Evolutionary conservation across 2,797 vertebrate genomes (phyloP).

Genomic region (Phataginus tricuspis): DNA sequence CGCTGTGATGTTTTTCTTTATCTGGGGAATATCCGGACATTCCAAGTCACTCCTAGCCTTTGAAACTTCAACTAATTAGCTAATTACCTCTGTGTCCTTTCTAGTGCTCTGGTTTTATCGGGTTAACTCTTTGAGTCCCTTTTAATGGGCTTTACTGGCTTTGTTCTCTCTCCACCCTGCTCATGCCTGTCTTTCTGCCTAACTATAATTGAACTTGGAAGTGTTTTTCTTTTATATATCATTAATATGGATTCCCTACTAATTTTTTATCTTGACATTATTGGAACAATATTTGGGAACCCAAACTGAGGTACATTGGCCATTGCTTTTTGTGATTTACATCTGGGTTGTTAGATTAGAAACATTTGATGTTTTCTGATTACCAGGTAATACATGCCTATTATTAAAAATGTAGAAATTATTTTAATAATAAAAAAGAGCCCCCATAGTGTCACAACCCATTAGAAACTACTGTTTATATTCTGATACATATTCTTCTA

Average conservation of each 20-base stretch:
- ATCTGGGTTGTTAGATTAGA: neutral
- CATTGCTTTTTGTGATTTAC: constrained; percentile 32
- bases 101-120: no score
- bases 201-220: constrained; percentile 22
- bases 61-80: no score
- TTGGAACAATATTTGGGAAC: neutral
- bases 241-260: neutral
- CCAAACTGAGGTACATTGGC: neutral
- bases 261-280: constrained; percentile 40
- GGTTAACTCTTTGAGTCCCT: no score
- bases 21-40: no score
- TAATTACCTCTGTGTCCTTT: no score
- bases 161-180: no score
- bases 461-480: neutral
- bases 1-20: no score
- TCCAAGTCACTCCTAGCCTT: no score
- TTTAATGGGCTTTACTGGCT: no score
- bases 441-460: neutral
- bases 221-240: neutral
- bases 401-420: constrained; percentile 35
- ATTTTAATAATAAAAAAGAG: constrained; percentile 17
- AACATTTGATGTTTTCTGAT: constrained; percentile 31
- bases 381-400: constrained; percentile 18
- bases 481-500: constrained; percentile 5
- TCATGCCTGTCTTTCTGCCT: no score